Conservation (phyloP, 2,113 vertebrate genomes). For the Nannospalax galili region DNA sequence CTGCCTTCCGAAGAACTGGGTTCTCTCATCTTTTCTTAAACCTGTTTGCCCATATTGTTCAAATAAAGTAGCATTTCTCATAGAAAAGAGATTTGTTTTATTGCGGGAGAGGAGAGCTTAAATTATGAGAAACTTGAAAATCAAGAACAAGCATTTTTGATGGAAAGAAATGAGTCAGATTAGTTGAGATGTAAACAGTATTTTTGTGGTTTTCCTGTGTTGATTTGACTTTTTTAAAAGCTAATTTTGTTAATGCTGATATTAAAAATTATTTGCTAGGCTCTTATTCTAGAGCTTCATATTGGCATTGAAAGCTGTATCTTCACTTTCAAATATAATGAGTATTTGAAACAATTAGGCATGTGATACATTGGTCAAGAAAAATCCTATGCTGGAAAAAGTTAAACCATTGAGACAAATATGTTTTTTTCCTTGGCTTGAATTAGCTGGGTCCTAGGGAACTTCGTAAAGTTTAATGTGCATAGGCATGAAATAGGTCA, state of each 20-base stretch:
- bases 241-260: neutral
- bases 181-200: neutral
- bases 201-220: constrained; percentile 6
- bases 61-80: too few species aligned
- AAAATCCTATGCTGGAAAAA: constrained; percentile 14
- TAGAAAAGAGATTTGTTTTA: too few species aligned
- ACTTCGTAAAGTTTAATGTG: neutral
- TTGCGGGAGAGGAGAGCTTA: too few species aligned
- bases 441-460: constrained; percentile 11
- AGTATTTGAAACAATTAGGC: constrained; percentile 39
- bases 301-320: neutral
- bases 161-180: constrained; percentile 7
- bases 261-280: constrained; percentile 44
- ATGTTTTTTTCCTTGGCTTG: neutral
- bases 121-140: constrained; percentile 11
- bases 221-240: constrained; percentile 42
- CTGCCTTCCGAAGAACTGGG: too few species aligned
- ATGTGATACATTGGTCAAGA: neutral
- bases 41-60: too few species aligned
- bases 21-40: too few species aligned
- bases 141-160: neutral
- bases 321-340: constrained; percentile 22
- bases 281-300: neutral
- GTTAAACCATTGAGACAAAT: neutral
- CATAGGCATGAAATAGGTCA: neutral